These are phyloP conservation scores for Hippopotamyrus pictus DNA, from an alignment of 2,797 vertebrate genomes.

Conservation along the genomic window DNA sequence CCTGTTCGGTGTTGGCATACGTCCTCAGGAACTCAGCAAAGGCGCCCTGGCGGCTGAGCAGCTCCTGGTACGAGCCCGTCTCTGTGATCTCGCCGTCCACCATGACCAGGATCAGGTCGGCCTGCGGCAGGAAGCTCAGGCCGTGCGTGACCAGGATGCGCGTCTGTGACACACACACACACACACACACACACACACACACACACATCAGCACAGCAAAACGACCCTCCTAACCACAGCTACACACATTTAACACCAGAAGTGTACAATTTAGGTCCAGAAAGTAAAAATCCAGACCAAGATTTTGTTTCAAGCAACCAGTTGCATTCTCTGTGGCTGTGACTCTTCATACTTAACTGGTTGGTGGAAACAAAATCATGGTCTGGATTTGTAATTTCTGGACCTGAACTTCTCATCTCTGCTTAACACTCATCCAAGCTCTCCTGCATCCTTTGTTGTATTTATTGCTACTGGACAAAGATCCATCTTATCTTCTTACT, in stretches of 20 bases:
- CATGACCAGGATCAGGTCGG: constrained; percentile 83
- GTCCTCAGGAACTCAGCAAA: constrained; percentile 82
- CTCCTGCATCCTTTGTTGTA: background rate
- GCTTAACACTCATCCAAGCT: background rate
- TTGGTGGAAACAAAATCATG: background rate
- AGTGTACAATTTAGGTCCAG: background rate
- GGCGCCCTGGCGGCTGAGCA: constrained; percentile 72
- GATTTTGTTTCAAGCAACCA: background rate
- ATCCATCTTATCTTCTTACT: background rate
- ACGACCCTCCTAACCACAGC: background rate
- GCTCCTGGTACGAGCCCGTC: constrained; percentile 83
- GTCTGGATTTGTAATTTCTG: background rate
- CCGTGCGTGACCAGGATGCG: constrained; percentile 83
- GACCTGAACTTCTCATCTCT: background rate
- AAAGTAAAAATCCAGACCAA: background rate
- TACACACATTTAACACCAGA: background rate
- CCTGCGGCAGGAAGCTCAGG: constrained; percentile 77
- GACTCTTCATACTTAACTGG: background rate
- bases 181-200: background rate
- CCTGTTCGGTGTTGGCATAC: constrained; percentile 69
- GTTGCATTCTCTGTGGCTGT: background rate
- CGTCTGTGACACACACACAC: constrained; percentile 54
- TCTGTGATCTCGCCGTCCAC: constrained; percentile 83
- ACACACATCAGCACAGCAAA: background rate
- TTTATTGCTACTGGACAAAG: background rate